Percentiles rank a stretch among this genome's conserved stretches.
Conservation (phyloP, 2,113 vertebrate species). For the Macquaria ambigua region DNA sequence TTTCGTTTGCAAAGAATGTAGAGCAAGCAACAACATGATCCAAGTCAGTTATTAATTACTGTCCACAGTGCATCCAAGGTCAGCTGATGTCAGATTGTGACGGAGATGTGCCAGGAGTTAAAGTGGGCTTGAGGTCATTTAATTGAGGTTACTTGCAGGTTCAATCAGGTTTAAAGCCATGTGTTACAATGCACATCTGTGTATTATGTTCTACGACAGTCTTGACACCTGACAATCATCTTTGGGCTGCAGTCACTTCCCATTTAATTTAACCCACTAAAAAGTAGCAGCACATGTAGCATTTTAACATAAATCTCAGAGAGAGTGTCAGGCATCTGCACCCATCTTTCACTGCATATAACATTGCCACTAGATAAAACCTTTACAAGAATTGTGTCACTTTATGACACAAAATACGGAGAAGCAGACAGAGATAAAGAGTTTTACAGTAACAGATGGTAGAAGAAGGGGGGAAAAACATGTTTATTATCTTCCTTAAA, state of each 20-base stretch:
- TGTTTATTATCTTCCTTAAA: not conserved
- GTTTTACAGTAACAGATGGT: not conserved
- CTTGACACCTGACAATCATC: not conserved
- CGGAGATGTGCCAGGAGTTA: not conserved
- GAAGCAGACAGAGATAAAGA: not conserved
- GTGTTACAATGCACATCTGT: not conserved
- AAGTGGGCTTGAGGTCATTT: not conserved
- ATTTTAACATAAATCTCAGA: conserved; percentile 9
- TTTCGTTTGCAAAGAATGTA: conserved; percentile 3
- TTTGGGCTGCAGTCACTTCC: not conserved
- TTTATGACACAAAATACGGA: not conserved
- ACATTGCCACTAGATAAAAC: not conserved
- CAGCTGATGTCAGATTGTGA: conserved; percentile 21
- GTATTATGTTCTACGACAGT: not conserved
- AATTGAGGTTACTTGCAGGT: not conserved
- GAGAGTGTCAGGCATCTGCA: not conserved
- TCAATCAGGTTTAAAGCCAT: conserved; percentile 3
- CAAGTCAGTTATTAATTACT: not conserved
- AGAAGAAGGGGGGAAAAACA: not conserved
- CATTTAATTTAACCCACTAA: not conserved
- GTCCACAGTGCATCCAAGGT: conserved; percentile 7
- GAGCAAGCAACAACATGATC: conserved; percentile 1
- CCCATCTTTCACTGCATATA: not conserved
- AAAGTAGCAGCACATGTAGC: not conserved
- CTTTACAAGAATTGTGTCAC: not conserved